Evolutionary conservation across 2,888 invertebrate species (phyloP).

Genomic region (Andrena minutula): DNA sequence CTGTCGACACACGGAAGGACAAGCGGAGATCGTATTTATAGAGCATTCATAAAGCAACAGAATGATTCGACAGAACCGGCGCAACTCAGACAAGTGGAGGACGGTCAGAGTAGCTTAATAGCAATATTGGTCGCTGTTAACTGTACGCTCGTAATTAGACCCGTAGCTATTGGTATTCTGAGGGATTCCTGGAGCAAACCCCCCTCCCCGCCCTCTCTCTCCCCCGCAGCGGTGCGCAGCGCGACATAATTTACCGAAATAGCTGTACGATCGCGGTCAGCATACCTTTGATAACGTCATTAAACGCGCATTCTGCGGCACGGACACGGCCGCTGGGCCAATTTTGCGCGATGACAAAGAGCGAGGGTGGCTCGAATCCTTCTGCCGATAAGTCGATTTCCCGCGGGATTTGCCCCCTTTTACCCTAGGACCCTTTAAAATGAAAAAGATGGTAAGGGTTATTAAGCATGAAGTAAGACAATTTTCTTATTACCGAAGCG

Average conservation of each 20-base stretch:
- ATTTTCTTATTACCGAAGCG: not conserved
- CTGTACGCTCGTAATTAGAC: slow-evolving; percentile 74
- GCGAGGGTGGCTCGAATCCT: not conserved
- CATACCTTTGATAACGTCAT: slow-evolving; percentile 74
- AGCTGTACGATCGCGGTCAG: slow-evolving; percentile 70
- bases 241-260: slow-evolving; percentile 75
- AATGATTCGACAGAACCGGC: not conserved
- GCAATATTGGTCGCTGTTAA: slow-evolving; percentile 78
- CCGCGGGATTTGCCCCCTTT: not conserved
- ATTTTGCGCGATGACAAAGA: slow-evolving; percentile 53
- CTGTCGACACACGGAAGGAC: not conserved
- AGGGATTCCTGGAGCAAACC: slow-evolving; percentile 72
- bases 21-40: no score
- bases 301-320: slow-evolving; percentile 68
- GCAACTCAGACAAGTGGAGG: slow-evolving; percentile 33
- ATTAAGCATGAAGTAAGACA: not conserved
- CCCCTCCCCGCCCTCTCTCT: no score
- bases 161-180: slow-evolving; percentile 75
- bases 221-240: slow-evolving; percentile 48
- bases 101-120: slow-evolving; percentile 68
- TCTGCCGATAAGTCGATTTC: slow-evolving; percentile 29
- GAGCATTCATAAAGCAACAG: no score
- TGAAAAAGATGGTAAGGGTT: not conserved
- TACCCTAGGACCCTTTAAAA: not conserved
- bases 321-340: slow-evolving; percentile 36